Conservation (phyloP, 2,888 invertebrate genomes). For the Pomacea canaliculata region DNA sequence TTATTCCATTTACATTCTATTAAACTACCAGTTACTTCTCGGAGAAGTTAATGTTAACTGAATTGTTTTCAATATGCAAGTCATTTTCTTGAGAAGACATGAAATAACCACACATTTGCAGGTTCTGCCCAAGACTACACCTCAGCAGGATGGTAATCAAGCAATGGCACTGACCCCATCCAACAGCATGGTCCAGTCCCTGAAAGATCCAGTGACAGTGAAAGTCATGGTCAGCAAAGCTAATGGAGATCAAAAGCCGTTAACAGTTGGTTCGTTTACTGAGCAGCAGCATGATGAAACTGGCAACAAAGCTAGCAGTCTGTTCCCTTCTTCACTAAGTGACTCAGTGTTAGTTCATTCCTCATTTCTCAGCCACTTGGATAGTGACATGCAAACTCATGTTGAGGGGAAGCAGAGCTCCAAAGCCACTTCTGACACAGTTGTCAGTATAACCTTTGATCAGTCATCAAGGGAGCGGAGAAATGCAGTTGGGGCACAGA, state of each 20-base stretch:
- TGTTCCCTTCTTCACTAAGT: not conserved
- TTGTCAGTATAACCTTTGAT: not conserved
- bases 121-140: conserved; percentile 44
- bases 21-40: too few species aligned
- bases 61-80: too few species aligned
- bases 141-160: conserved; percentile 47
- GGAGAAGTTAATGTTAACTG: too few species aligned
- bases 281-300: not conserved
- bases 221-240: too few species aligned
- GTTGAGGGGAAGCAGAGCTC: not conserved
- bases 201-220: conserved; percentile 8
- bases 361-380: not conserved
- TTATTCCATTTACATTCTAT: too few species aligned
- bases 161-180: conserved; percentile 31
- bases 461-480: not conserved
- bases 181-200: conserved; percentile 22
- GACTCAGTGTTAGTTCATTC: not conserved
- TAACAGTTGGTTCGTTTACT: not conserved
- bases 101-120: conserved; percentile 11
- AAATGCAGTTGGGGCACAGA: not conserved
- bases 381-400: too few species aligned
- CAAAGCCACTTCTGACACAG: not conserved
- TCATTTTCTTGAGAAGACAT: too few species aligned
- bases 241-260: not conserved
- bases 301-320: not conserved